phyloP scores from a whole-genome alignment of 1,140 invertebrate species.

The Stenopsyche tienmushanensis region DNA sequence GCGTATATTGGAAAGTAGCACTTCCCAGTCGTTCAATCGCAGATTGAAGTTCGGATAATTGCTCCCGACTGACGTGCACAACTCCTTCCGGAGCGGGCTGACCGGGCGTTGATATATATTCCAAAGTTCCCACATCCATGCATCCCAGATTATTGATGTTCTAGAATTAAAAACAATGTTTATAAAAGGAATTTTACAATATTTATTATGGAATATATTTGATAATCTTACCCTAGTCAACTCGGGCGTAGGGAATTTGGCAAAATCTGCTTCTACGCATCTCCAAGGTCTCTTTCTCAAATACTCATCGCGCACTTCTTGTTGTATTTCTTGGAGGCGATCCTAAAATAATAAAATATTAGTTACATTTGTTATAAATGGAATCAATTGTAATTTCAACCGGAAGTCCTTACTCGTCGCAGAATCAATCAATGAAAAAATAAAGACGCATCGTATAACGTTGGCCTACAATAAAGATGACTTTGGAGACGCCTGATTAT shows the following conservation, averaged over 20 bases:
- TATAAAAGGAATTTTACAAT: neutral
- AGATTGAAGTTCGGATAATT: constrained; percentile 42
- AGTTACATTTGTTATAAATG: neutral
- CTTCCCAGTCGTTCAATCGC: constrained; percentile 26
- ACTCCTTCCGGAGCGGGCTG: constrained; percentile 11
- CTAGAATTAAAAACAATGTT: constrained; percentile 8
- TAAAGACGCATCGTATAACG: too few species aligned
- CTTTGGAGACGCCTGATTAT: too few species aligned
- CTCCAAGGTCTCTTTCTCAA: constrained; percentile 52
- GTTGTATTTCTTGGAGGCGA: constrained; percentile 45
- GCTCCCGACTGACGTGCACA: constrained; percentile 49
- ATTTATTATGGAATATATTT: neutral
- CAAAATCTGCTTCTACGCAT: constrained; percentile 50
- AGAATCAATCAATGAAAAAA: neutral
- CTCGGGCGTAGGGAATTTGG: constrained; percentile 50
- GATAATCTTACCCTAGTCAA: constrained; percentile 45
- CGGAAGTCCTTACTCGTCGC: neutral
- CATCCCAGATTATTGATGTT: constrained; percentile 44
- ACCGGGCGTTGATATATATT: constrained; percentile 42
- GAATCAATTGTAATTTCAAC: neutral
- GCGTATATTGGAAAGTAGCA: constrained; percentile 9
- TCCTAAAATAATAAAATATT: constrained; percentile 42
- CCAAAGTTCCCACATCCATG: constrained; percentile 46
- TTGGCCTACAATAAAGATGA: too few species aligned
- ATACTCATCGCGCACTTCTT: constrained; percentile 46